Evolutionary conservation across 2,113 vertebrate species (phyloP), one percentile per base, ranked within the genome.

Genomic region (Synchiropus splendidus): DNA sequence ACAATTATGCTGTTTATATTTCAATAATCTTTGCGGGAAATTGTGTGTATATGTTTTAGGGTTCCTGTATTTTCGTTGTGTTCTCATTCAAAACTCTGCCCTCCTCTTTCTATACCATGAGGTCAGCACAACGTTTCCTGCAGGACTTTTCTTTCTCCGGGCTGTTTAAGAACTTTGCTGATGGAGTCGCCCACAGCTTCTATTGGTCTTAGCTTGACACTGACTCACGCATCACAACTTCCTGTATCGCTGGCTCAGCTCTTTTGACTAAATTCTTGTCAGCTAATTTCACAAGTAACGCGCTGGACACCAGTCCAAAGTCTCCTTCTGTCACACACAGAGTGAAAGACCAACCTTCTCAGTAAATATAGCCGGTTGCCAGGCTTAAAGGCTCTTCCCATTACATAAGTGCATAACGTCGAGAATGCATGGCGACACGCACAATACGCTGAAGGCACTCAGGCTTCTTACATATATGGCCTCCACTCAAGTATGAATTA

Each of bases 401-500:
- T 78, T 74, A 64, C 53, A 46, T 73, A 75, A 73, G 64, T 50
- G 44, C 56, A 62, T 58, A 57, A 55, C 39, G 59, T 54, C 12
- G n/a, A 68, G 74, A 64, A 70, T 49, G 47, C 61, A 61, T 13
- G 2, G 16, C 46, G 37, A 67, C 73, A 56, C 38, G 36, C 59
- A 72, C 45, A 56, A 50, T 52, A 46, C 40, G 51, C 39, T 41
- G 17, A 61, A 34, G 63, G 71, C 66, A 73, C 74, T 77, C 54
- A 68, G 56, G 58, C 58, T 69, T 55, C 64, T 54, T 62, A 69
- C 68, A 63, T 74, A 67, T 70, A 74, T 75, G 61, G 56, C 36
- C 59, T 63, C 49, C 70, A 75, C 58, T 81, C 72, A 68, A 67
- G 53, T 70, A 60, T 72, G 67, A 73, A 75, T 67, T 71, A 72